phyloP scores from a whole-genome alignment of 2,888 invertebrate species.

The Hemistola chrysoprasaria region DNA sequence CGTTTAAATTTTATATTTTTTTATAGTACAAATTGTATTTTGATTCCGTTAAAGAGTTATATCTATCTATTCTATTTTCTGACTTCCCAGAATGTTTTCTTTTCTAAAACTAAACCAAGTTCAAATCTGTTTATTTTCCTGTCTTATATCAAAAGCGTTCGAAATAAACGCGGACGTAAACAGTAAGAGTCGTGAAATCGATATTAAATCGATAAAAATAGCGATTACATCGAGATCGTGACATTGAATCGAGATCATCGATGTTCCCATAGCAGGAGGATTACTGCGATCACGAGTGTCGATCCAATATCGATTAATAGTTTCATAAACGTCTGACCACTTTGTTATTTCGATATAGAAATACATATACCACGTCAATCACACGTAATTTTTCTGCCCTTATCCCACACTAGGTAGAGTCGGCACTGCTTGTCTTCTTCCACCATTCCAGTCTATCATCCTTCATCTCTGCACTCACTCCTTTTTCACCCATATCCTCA shows the following conservation, averaged over 20 bases:
- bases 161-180: constrained; percentile 22
- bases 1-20: too few relatives aligned
- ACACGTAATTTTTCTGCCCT: too few relatives aligned
- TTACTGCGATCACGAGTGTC: constrained; percentile 23
- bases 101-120: constrained; percentile 11
- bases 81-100: too few relatives aligned
- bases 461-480: too few relatives aligned
- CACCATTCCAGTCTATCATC: too few relatives aligned
- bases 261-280: constrained; percentile 24
- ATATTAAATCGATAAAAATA: constrained; percentile 32
- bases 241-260: constrained; percentile 30
- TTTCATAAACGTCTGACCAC: not conserved
- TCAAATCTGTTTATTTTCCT: constrained; percentile 19
- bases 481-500: too few relatives aligned
- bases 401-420: too few relatives aligned
- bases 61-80: too few relatives aligned
- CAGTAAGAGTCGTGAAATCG: constrained; percentile 30
- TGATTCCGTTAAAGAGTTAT: too few relatives aligned
- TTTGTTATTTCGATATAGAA: not conserved
- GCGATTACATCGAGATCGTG: constrained; percentile 31
- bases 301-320: constrained; percentile 20
- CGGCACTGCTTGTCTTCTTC: too few relatives aligned
- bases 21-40: too few relatives aligned
- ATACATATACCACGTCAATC: too few relatives aligned
- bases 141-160: constrained; percentile 20